A percentile compares a stretch with the other conserved stretches of the same genome.
Evolutionary conservation across 2,888 invertebrate species (phyloP).

Genomic region (Drymonia ruficornis): DNA sequence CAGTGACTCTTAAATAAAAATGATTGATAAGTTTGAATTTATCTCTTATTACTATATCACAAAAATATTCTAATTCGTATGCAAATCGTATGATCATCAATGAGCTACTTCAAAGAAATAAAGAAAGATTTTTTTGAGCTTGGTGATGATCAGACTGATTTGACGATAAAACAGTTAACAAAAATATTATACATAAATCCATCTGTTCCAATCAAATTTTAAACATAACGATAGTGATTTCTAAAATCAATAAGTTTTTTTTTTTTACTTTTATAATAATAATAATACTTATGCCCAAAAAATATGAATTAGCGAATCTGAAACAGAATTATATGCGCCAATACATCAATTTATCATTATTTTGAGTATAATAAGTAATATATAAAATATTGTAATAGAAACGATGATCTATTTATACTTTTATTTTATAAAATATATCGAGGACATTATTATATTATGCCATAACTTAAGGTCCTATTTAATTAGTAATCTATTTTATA

Average conservation of each 20-base stretch:
- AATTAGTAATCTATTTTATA: not conserved
- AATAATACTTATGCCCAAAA: not conserved
- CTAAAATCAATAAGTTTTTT: not conserved
- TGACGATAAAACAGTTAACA: not conserved
- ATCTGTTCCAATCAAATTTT: not conserved
- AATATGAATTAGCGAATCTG: not conserved
- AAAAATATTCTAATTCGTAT: not conserved
- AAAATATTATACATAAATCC: not conserved
- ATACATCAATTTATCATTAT: not conserved
- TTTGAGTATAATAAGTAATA: not conserved
- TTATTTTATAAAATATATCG: not conserved
- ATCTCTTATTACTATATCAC: not conserved
- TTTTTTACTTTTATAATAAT: not conserved
- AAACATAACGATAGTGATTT: slow-evolving; percentile 1
- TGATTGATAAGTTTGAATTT: not conserved
- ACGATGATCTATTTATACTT: not conserved
- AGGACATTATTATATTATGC: not conserved
- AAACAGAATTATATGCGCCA: not conserved
- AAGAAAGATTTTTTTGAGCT: too few relatives aligned
- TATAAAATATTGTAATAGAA: not conserved
- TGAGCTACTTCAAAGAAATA: too few relatives aligned
- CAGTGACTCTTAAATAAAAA: not conserved
- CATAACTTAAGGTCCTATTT: not conserved
- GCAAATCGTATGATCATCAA: not conserved
- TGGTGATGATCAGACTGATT: not conserved